Conservation (phyloP, 2,797 vertebrate species). For the Oreortyx pictus region DNA sequence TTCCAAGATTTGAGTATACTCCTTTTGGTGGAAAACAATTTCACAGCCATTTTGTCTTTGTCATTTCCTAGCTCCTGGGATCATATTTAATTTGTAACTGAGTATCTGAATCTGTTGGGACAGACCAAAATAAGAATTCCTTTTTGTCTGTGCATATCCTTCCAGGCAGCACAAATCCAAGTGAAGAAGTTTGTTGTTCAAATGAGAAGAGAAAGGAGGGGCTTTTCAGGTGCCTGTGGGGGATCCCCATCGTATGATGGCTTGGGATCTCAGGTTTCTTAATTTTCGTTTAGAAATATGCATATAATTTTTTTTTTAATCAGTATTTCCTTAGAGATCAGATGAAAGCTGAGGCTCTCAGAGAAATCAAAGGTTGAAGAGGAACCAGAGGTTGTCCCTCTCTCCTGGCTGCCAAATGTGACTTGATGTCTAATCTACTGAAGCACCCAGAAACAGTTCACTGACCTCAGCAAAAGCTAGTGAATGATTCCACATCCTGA, state of each 20-base stretch:
- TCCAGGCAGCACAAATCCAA: conserved; percentile 12
- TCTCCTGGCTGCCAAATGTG: background rate
- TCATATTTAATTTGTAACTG: conserved; percentile 17
- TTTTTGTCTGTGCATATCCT: background rate
- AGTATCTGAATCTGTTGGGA: conserved; percentile 14
- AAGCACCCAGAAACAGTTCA: background rate
- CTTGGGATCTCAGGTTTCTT: background rate
- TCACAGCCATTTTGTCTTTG: background rate
- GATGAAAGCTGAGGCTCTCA: background rate
- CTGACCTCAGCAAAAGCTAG: background rate
- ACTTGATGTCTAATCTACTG: background rate
- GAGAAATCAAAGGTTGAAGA: background rate
- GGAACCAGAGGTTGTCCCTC: background rate
- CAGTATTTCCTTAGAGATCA: background rate
- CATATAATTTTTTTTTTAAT: background rate
- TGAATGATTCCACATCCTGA: background rate
- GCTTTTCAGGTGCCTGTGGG: background rate
- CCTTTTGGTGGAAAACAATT: conserved; percentile 12
- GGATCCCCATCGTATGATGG: background rate
- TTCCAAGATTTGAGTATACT: background rate
- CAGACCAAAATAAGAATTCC: conserved; percentile 39
- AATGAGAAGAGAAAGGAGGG: background rate
- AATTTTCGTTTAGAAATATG: background rate
- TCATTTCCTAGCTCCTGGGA: conserved; percentile 6
- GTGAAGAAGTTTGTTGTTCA: background rate